phyloP scores from a whole-genome alignment of 1,140 invertebrate species.

The Rhynchophorus ferrugineus region DNA sequence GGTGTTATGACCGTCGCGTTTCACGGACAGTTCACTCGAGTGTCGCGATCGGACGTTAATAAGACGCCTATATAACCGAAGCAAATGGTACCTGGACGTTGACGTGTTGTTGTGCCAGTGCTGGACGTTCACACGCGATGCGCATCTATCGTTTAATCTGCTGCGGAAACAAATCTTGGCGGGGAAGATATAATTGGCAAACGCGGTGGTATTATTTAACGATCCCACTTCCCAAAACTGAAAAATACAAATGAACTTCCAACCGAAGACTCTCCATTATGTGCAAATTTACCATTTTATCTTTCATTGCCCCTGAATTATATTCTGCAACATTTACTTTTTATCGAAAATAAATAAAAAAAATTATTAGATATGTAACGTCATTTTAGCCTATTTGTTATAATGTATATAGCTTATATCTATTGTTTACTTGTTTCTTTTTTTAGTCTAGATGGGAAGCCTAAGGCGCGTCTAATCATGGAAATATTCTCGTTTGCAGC shows the following conservation, averaged over 20 bases:
- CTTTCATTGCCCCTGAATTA: slow-evolving; percentile 21
- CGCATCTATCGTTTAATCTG: too few relatives aligned
- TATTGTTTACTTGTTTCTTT: slow-evolving; percentile 21
- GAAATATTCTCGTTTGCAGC: slow-evolving; percentile 3
- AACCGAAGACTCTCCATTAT: slow-evolving; percentile 7
- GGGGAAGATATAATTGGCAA: too few relatives aligned
- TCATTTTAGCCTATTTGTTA: slow-evolving; percentile 24
- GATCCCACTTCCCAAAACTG: background rate
- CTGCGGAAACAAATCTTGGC: too few relatives aligned
- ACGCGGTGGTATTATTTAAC: too few relatives aligned
- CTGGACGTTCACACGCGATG: too few relatives aligned
- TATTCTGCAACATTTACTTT: slow-evolving; percentile 20
- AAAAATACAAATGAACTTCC: background rate
- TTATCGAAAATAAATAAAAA: slow-evolving; percentile 16
- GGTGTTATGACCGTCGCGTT: background rate
- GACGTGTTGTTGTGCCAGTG: too few relatives aligned
- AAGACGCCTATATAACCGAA: background rate
- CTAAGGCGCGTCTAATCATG: background rate
- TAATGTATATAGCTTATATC: slow-evolving; percentile 23
- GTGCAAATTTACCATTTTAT: slow-evolving; percentile 12
- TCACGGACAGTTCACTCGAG: background rate
- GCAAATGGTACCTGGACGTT: background rate
- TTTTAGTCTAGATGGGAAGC: slow-evolving; percentile 3
- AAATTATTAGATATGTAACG: slow-evolving; percentile 19
- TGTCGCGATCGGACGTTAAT: background rate